Evolutionary conservation across 2,113 vertebrate genomes (phyloP).

Genomic region (Anhinga rufa): DNA sequence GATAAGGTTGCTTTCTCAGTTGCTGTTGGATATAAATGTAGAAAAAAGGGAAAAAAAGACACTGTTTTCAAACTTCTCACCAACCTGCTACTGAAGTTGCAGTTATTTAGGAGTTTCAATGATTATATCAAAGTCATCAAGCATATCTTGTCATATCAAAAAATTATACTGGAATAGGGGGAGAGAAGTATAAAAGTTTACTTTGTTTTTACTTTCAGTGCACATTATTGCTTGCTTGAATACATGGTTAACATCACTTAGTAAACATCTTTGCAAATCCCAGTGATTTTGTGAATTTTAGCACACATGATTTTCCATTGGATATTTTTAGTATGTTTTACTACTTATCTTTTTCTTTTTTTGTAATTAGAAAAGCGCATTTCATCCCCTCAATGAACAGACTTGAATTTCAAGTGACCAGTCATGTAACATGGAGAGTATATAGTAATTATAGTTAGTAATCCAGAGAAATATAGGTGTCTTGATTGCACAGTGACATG

Average conservation of each 20-base stretch:
- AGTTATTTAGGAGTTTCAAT: background rate
- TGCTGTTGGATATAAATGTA: background rate
- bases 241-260: background rate
- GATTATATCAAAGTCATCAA: background rate
- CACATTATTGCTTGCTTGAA: background rate
- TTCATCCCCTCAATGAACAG: background rate
- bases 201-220: background rate
- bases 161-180: background rate
- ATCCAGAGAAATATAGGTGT: background rate
- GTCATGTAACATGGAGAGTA: background rate
- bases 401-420: background rate
- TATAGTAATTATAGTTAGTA: background rate
- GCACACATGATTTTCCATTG: background rate
- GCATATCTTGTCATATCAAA: background rate
- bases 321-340: background rate
- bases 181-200: background rate
- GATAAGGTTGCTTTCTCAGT: background rate
- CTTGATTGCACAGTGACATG: background rate
- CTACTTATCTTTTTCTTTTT: too few relatives aligned
- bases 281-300: background rate
- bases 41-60: background rate
- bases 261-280: background rate
- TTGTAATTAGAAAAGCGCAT: background rate
- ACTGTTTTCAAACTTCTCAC: background rate
- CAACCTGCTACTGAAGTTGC: background rate